phyloP scores from a whole-genome alignment of 2,797 vertebrate species.

The Microctenopoma stevenorrisi region DNA sequence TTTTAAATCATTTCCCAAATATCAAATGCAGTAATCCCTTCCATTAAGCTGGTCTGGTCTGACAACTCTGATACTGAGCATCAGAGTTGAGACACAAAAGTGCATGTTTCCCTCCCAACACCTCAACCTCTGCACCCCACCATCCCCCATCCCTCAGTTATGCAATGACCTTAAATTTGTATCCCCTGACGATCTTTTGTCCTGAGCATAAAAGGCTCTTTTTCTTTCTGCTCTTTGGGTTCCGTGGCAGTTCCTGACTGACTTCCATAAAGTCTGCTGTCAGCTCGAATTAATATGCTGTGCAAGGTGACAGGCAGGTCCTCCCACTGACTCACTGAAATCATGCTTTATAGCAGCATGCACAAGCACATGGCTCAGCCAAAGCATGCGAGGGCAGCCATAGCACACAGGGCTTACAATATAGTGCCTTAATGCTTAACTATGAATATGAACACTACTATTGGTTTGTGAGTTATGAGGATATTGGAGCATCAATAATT shows the following conservation, averaged over 20 bases:
- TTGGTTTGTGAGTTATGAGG: no score
- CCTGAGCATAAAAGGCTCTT: slow-evolving; percentile 62
- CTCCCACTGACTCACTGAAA: slow-evolving; percentile 46
- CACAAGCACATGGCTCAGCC: slow-evolving; percentile 35
- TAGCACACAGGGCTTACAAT: slow-evolving; percentile 1
- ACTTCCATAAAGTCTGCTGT: slow-evolving; percentile 76
- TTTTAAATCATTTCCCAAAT: slow-evolving; percentile 29
- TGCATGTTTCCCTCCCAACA: slow-evolving; percentile 39
- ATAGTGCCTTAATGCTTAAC: neutral
- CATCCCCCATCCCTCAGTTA: slow-evolving; percentile 65
- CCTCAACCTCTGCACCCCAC: slow-evolving; percentile 43
- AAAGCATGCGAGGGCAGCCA: slow-evolving; percentile 13
- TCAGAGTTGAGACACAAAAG: neutral
- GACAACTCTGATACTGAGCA: neutral
- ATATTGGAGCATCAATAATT: no score
- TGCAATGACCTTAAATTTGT: slow-evolving; percentile 81
- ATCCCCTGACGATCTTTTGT: slow-evolving; percentile 80
- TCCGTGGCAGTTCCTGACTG: slow-evolving; percentile 62
- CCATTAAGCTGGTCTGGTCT: slow-evolving; percentile 3
- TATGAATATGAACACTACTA: no score
- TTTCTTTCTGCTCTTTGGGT: slow-evolving; percentile 65
- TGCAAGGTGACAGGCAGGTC: slow-evolving; percentile 55
- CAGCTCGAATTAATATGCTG: slow-evolving; percentile 76
- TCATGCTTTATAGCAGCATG: slow-evolving; percentile 37
- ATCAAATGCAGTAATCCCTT: neutral